Evolutionary conservation across 2,797 vertebrate genomes (phyloP).

Genomic region (Phrynocephalus vlangalii): DNA sequence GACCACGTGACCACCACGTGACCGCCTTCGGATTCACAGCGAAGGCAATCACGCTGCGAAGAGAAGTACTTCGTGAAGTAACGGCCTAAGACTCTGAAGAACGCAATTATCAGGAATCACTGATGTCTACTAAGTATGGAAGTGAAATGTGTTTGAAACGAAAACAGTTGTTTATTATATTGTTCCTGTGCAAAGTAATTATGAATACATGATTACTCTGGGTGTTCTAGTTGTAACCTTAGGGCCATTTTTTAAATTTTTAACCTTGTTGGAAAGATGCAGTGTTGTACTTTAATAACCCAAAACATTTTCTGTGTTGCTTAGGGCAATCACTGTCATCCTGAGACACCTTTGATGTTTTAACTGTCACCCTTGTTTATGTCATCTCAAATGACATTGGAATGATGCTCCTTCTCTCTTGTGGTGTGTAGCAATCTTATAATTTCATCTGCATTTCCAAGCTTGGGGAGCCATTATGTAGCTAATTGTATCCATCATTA

Average conservation of each 20-base stretch:
- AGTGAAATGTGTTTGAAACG: background rate
- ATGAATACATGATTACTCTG: background rate
- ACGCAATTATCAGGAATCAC: background rate
- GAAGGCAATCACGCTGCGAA: too few relatives aligned
- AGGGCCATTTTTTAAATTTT: background rate
- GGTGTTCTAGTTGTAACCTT: background rate
- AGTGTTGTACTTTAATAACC: background rate
- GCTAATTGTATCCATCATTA: constrained; percentile 29
- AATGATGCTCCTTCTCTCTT: constrained; percentile 31
- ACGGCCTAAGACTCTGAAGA: background rate
- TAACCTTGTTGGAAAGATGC: background rate
- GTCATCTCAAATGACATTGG: constrained; percentile 43
- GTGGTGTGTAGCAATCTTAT: constrained; percentile 34
- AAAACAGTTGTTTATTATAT: background rate
- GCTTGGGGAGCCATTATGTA: background rate
- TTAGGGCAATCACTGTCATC: constrained; percentile 56
- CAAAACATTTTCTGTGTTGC: constrained; percentile 36
- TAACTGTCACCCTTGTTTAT: constrained; percentile 61
- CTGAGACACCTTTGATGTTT: constrained; percentile 64
- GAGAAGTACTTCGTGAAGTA: too few relatives aligned
- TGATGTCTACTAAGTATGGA: background rate
- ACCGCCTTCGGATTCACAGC: too few relatives aligned
- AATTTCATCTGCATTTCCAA: constrained; percentile 45
- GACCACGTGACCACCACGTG: too few relatives aligned
- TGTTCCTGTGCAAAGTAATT: background rate